phyloP scores from a whole-genome alignment of 2,113 vertebrate genomes.

The Perca schrenkii region DNA sequence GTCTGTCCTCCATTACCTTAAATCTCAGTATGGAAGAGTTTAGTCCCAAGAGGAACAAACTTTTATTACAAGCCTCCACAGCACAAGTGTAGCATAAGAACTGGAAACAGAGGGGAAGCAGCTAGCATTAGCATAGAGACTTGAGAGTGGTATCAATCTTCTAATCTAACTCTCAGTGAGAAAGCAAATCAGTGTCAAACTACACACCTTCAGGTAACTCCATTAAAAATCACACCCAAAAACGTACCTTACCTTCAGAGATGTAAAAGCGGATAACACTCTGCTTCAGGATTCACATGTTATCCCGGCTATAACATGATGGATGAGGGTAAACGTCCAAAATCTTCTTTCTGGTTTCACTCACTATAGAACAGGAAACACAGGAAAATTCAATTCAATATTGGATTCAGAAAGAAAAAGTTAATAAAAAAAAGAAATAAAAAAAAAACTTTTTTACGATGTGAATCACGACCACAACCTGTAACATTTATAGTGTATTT shows the following conservation, averaged over 20 bases:
- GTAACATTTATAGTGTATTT: neutral
- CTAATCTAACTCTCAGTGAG: neutral
- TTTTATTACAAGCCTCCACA: neutral
- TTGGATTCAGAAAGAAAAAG: neutral
- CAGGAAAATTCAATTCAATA: neutral
- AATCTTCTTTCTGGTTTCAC: slow-evolving; percentile 32
- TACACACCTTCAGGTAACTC: neutral
- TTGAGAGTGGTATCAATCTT: too few relatives aligned
- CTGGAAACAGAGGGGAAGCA: neutral
- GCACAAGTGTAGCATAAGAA: neutral
- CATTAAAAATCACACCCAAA: neutral
- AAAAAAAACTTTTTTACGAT: neutral
- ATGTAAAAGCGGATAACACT: slow-evolving; percentile 44
- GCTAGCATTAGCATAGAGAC: neutral
- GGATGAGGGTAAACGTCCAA: slow-evolving; percentile 39
- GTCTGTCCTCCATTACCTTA: neutral
- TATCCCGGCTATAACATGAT: slow-evolving; percentile 62
- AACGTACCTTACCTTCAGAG: slow-evolving; percentile 64
- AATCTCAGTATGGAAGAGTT: neutral
- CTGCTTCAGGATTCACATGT: slow-evolving; percentile 73
- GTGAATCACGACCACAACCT: neutral
- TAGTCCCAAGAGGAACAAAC: neutral
- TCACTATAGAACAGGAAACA: slow-evolving; percentile 20
- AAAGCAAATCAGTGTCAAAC: neutral
- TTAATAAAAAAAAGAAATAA: neutral